Evolutionary conservation across 2,797 vertebrate species (phyloP).

Genomic region (Cynopterus sphinx): DNA sequence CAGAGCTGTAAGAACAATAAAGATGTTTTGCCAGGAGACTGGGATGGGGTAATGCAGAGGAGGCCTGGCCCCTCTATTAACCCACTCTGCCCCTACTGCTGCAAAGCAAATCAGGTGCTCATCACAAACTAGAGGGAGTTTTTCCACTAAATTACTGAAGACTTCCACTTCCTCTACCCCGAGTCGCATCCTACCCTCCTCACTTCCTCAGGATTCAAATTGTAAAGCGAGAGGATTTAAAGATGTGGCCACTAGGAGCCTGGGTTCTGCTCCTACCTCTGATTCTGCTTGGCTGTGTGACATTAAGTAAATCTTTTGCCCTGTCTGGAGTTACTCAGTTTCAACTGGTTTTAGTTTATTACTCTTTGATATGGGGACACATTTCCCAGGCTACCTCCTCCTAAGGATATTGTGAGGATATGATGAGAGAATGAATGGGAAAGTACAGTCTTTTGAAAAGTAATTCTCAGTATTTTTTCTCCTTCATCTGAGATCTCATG

Average conservation of each 20-base stretch:
- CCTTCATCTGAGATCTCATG: background rate
- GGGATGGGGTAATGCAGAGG: accelerated
- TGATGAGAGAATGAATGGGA: background rate
- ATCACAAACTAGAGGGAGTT: background rate
- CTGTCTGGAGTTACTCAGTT: background rate
- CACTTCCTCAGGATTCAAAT: background rate
- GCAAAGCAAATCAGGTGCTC: background rate
- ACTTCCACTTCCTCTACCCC: background rate
- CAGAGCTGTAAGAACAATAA: background rate
- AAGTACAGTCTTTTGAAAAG: background rate
- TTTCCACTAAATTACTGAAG: background rate
- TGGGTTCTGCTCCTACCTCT: background rate
- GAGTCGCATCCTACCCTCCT: background rate
- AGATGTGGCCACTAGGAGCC: background rate
- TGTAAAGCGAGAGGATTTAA: background rate
- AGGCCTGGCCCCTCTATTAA: background rate
- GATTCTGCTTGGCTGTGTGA: background rate
- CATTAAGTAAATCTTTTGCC: background rate
- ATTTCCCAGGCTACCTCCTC: background rate
- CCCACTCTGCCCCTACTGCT: background rate
- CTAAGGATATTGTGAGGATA: background rate
- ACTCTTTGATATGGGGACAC: background rate
- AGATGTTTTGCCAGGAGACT: background rate
- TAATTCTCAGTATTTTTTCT: background rate
- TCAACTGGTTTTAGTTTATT: background rate